These are phyloP conservation scores for Pomacea canaliculata DNA, from an alignment of 2,888 invertebrate genomes.

Conservation along the genomic window DNA sequence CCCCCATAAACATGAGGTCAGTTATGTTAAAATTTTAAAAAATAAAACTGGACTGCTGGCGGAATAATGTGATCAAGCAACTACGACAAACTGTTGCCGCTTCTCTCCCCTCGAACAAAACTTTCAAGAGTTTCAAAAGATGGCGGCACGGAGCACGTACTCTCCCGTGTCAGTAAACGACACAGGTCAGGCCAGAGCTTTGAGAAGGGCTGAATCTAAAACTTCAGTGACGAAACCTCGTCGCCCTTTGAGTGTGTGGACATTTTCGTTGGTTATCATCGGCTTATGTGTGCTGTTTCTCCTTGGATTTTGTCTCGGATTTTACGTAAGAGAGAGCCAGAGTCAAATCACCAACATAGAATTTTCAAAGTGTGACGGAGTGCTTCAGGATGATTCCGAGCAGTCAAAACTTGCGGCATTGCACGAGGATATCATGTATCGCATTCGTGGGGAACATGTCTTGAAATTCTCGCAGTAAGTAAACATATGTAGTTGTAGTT, in stretches of 20 bases:
- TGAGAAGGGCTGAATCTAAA: conserved; percentile 6
- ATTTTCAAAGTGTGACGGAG: no score
- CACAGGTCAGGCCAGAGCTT: conserved; percentile 13
- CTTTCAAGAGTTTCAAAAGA: conserved; percentile 14
- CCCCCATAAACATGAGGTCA: no score
- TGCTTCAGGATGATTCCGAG: no score
- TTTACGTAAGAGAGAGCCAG: conserved; percentile 51
- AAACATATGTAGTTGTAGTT: background rate
- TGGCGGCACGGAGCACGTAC: conserved; percentile 25
- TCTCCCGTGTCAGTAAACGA: conserved; percentile 19
- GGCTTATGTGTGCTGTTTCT: conserved; percentile 50
- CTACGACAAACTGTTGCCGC: no score
- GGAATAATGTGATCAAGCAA: no score
- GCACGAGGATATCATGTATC: conserved; percentile 54
- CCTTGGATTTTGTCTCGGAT: conserved; percentile 51
- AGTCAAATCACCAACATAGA: conserved; percentile 28
- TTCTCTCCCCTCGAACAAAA: conserved; percentile 14
- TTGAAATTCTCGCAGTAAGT: conserved; percentile 44
- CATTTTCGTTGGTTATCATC: conserved; percentile 43
- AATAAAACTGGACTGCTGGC: no score
- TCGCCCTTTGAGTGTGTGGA: conserved; percentile 44
- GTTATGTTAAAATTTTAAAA: no score
- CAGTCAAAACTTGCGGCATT: conserved; percentile 37
- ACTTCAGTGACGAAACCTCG: conserved; percentile 33
- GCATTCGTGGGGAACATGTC: conserved; percentile 42